These are phyloP conservation scores for Andrena fulva DNA, from an alignment of 2,888 invertebrate genomes.

Conservation along the genomic window DNA sequence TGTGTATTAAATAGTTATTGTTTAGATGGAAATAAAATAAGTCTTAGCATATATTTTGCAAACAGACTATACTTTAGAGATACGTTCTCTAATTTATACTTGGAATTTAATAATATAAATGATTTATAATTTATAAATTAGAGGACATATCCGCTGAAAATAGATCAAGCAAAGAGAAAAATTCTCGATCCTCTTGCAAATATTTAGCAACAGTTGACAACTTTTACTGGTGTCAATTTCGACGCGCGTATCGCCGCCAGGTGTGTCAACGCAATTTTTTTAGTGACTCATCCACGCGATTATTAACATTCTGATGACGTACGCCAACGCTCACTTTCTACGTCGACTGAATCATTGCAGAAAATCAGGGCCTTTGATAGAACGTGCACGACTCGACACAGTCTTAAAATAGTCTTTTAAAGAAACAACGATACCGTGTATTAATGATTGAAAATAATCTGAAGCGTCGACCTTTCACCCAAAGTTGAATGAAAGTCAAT, in stretches of 20 bases:
- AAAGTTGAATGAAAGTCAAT: background rate
- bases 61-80: background rate
- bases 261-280: slow-evolving; percentile 14
- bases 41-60: background rate
- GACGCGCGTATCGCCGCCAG: background rate
- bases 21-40: background rate
- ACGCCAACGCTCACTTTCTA: background rate
- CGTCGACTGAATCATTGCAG: too few species aligned
- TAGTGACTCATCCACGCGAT: slow-evolving; percentile 17
- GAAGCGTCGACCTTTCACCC: background rate
- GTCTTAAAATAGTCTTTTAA: background rate
- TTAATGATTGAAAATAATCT: background rate
- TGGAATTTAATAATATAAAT: too few species aligned
- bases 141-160: background rate
- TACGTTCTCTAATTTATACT: too few species aligned
- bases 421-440: background rate
- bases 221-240: background rate
- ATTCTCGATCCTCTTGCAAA: background rate
- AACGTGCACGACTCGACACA: background rate
- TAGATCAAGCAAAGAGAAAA: background rate
- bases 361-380: too few species aligned
- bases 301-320: background rate
- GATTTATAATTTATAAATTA: too few species aligned
- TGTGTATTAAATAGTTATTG: too few species aligned
- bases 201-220: slow-evolving; percentile 2